Evolutionary conservation across 1,140 invertebrate species (phyloP).

Genomic region (Paraescarpia echinospica): DNA sequence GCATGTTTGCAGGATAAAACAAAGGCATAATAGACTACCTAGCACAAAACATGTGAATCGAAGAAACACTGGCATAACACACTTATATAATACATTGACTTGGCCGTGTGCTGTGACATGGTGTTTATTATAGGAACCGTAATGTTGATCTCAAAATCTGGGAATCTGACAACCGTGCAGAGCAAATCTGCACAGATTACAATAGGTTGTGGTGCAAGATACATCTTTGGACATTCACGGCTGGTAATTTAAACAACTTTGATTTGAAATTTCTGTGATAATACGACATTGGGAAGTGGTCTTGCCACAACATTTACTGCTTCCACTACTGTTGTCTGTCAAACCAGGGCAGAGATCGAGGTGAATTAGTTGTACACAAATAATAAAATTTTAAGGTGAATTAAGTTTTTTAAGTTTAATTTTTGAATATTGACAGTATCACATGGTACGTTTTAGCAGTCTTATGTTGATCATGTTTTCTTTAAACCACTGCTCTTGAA

Average conservation of each 20-base stretch:
- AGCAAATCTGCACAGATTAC: not conserved
- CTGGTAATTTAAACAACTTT: not conserved
- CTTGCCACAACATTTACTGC: not conserved
- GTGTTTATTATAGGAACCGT: not conserved
- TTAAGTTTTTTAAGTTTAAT: not conserved
- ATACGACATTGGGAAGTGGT: not conserved
- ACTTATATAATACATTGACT: not conserved
- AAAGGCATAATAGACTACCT: too few species aligned
- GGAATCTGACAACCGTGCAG: not conserved
- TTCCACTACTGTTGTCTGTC: not conserved
- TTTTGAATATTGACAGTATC: not conserved
- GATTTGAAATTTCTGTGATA: not conserved
- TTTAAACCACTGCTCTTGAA: too few species aligned
- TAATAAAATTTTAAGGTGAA: not conserved
- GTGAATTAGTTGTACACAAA: not conserved
- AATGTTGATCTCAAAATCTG: not conserved
- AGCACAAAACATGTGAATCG: too few species aligned
- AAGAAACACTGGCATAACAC: not conserved
- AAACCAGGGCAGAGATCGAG: not conserved
- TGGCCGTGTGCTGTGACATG: not conserved
- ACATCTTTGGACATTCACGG: not conserved
- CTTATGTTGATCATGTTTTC: too few species aligned
- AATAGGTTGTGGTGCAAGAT: not conserved
- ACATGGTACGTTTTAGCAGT: too few species aligned
- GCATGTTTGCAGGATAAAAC: too few species aligned